These are phyloP conservation scores for Linyphia triangularis DNA, from an alignment of 2,888 invertebrate genomes.

Conservation along the genomic window DNA sequence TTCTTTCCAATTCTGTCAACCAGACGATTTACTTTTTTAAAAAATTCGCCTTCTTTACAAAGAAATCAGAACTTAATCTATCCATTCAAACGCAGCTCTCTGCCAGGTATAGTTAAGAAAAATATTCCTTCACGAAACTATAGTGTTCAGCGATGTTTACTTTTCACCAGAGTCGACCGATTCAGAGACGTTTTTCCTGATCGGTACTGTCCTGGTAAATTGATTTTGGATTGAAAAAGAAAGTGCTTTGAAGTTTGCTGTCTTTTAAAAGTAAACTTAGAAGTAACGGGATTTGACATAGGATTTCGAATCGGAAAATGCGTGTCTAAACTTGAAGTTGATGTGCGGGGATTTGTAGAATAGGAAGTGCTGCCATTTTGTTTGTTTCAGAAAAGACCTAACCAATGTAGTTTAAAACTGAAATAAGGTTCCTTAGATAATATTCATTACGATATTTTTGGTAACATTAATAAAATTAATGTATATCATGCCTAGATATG, in stretches of 20 bases:
- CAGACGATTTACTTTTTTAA: no score
- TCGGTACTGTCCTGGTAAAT: slow-evolving; percentile 30
- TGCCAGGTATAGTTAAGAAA: slow-evolving; percentile 30
- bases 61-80: slow-evolving; percentile 48
- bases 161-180: slow-evolving; percentile 14
- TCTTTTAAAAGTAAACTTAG: slow-evolving; percentile 14
- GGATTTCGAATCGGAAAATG: slow-evolving; percentile 11
- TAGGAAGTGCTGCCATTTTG: neutral
- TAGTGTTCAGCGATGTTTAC: slow-evolving; percentile 25
- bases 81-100: slow-evolving; percentile 13
- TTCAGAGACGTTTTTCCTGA: slow-evolving; percentile 2
- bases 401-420: no score
- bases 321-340: neutral
- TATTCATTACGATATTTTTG: no score
- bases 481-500: no score
- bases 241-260: neutral
- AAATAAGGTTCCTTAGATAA: no score
- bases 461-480: no score
- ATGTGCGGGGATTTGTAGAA: neutral
- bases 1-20: no score
- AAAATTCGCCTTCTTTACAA: no score
- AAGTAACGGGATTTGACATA: slow-evolving; percentile 36
- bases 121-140: slow-evolving; percentile 17
- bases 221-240: slow-evolving; percentile 30
- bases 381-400: no score